Base-by-base conservation (phyloP, 2,113 vertebrate species). In the Reinhardtius hippoglossoides region DNA sequence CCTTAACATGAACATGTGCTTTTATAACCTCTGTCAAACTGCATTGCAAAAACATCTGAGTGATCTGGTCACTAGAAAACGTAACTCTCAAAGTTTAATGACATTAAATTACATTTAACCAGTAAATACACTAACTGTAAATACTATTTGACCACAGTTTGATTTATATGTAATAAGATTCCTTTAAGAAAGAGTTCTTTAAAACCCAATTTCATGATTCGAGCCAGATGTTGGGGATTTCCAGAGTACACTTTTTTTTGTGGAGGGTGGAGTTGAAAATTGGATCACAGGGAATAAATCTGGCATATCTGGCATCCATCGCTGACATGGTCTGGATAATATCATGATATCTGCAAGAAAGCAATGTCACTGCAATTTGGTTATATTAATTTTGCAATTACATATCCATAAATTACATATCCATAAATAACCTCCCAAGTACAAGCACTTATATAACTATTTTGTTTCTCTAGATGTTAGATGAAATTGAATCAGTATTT, bases 291-390 rank as follows among this genome's bases (percentile, higher is more conserved):
- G 59, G 82, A 69, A 82, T 81, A 80, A 76, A 78, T 70, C 56
- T 66, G 31, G 58, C 80, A 69, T 68, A 82, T 31, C 31, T 31
- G 44, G 71, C 73, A 80, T 87, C 78, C 87, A 90, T 44, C 54
- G 71, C 86, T 85, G 74, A 85, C 78, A 76, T 72, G 65, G 44
- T 75, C 67, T 57, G 65, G 65, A 81, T 67, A 67, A 76, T 78
- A 61, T 82, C 71, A 83, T 57, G 55, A 84, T 74, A 52, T 81
- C 59, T 16, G 7, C 24, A 23, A 40, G 69, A 72, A 56, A 24
- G 4, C 76, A 37, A 4, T 61, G 69, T 67, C 59, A 50, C 31
- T 16, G 44, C 20, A 54, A 7, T 50, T 60, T 26, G 58, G 9
- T 58, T 76, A 15, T 56, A 71, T 83, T 57, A 42, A 59, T 37